Base-by-base conservation (phyloP, 2,113 vertebrate species). In the Ammodramus savannarum region DNA sequence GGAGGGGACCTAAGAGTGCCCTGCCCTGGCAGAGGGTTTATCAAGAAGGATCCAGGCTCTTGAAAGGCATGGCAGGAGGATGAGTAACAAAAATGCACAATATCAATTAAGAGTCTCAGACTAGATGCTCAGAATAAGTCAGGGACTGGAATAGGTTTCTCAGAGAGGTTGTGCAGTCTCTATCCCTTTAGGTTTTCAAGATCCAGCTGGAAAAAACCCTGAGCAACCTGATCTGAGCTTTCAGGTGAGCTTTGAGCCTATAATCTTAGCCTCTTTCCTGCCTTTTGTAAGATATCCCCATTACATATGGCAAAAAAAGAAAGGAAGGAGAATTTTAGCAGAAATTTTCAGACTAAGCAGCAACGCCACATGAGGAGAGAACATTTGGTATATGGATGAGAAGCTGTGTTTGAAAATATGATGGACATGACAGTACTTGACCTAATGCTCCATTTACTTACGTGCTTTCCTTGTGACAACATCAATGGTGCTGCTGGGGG, bases 391-490 rank as follows among this genome's bases (percentile, higher is more conserved):
- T 13, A 39, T 10, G 38, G 54, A 71, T 20, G 27, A 85, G 26
- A 89, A 79, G 27, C 10, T 34, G 52, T 8, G 20, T n/a, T 38
- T 78, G 39, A 78, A 90, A 69, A 79, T 13, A 16, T 3, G 22
- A 61, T 15, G 54, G 55, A 59, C 10, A 32, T 21, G 38, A 59
- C 51, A 23, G 26, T 10, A 54, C 20, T 9, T 17, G 46, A 69
- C 8, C 49, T 32, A 57, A 31, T 11, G 16, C 21, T 76, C 18
- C 39, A 18, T 66, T 82, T 77, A 98, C 99, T 96, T 98, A 99
- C 99, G 99, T 91, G 99, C 96, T 99, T 98, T 99, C 97, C 97
- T 98, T 74, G 99, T 99, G 85, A 96, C 87, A 38, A 99, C 93
- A 69, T 98, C 97, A 3, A 98, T 81, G 77, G 84, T 97, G 7